phyloP scores from a whole-genome alignment of 2,888 invertebrate genomes.

The Cataglyphis altisquamis region DNA sequence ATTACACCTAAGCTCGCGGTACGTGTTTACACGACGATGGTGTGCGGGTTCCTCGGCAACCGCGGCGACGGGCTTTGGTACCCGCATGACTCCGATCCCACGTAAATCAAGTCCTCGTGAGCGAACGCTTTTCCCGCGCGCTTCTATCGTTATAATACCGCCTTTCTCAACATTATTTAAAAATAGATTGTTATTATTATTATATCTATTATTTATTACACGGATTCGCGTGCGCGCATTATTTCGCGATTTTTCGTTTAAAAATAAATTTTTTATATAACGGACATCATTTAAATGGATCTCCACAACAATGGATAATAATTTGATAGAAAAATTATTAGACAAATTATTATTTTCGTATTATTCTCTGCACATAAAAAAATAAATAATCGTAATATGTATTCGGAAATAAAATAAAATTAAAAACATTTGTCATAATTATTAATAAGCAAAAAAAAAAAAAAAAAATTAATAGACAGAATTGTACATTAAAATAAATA shows the following conservation, averaged over 20 bases:
- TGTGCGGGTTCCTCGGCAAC: constrained; percentile 38
- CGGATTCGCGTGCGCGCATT: not conserved
- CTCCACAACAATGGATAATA: not conserved
- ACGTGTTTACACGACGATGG: constrained; percentile 47
- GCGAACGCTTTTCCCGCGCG: constrained; percentile 19
- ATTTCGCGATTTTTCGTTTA: not conserved
- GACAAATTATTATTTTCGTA: not conserved
- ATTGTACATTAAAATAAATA: not conserved
- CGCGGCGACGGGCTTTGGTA: constrained; percentile 8
- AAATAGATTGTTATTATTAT: not conserved
- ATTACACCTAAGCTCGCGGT: constrained; percentile 49
- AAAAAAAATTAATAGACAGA: not conserved
- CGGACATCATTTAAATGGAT: not conserved
- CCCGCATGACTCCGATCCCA: constrained; percentile 50
- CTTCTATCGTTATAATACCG: constrained; percentile 17
- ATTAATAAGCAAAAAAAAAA: not conserved
- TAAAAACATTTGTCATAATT: not conserved
- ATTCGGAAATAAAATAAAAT: not conserved
- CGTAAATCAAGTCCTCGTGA: constrained; percentile 50
- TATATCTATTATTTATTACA: not conserved
- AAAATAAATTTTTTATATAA: not conserved
- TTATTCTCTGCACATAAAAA: not conserved
- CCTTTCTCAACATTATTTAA: not conserved
- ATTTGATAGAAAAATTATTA: no score
- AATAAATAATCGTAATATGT: not conserved